phyloP scores from a whole-genome alignment of 2,888 invertebrate genomes.

The Hirtodrosophila confusa region DNA sequence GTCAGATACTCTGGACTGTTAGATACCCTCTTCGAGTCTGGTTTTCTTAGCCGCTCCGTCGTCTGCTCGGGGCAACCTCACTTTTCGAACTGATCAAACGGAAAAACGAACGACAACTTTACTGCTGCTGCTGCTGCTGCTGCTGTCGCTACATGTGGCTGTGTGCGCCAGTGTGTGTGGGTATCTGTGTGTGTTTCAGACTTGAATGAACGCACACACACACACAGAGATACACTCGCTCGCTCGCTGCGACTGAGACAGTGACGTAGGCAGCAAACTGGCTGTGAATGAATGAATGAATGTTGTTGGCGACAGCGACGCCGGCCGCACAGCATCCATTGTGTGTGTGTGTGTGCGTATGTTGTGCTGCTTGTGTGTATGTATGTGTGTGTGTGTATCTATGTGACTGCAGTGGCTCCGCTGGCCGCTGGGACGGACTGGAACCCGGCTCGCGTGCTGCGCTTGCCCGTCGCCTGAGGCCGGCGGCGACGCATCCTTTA shows the following conservation, averaged over 20 bases:
- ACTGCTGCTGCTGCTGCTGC: slow-evolving; percentile 17
- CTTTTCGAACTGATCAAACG: slow-evolving; percentile 84
- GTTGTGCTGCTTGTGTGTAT: slow-evolving; percentile 17
- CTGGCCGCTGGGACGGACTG: slow-evolving; percentile 15
- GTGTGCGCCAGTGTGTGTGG: slow-evolving; percentile 21
- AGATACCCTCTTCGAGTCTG: neutral
- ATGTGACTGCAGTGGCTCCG: slow-evolving; percentile 15
- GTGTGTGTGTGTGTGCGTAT: slow-evolving; percentile 18
- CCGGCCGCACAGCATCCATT: slow-evolving; percentile 67
- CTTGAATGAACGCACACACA: slow-evolving; percentile 53
- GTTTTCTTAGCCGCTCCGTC: slow-evolving; percentile 16
- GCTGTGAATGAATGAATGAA: slow-evolving; percentile 70
- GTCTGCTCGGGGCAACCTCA: slow-evolving; percentile 81
- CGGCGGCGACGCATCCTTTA: slow-evolving; percentile 62
- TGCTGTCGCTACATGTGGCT: neutral
- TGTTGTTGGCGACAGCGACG: slow-evolving; percentile 42
- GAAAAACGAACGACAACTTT: slow-evolving; percentile 63
- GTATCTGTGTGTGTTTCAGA: slow-evolving; percentile 50
- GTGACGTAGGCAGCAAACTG: slow-evolving; percentile 38
- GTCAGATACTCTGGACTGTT: too few species aligned
- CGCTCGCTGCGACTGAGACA: slow-evolving; percentile 13
- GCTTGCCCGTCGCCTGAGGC: slow-evolving; percentile 54
- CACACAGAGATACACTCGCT: neutral
- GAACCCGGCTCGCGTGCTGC: slow-evolving; percentile 68
- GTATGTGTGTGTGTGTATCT: slow-evolving; percentile 25